Evolutionary conservation across 2,797 vertebrate genomes (phyloP).

Genomic region (Lacerta agilis): DNA sequence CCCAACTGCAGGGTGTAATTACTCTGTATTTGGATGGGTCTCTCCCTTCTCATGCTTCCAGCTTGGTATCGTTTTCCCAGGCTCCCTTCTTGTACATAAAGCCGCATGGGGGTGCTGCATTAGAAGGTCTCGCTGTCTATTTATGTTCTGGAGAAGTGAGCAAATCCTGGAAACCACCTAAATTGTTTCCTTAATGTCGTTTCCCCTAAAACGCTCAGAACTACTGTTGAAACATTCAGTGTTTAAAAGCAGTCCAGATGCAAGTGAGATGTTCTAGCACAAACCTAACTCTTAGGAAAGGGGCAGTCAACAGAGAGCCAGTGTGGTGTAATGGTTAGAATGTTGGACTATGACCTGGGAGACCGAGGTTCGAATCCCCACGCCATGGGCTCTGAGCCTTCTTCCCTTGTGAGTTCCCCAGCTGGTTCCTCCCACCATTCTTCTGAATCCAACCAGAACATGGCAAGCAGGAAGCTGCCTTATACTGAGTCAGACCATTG

Average conservation of each 20-base stretch:
- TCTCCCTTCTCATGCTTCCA: not conserved
- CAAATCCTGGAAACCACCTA: not conserved
- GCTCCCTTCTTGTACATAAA: conserved; percentile 8
- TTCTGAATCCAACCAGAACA: too few species aligned
- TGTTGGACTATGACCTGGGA: too few species aligned
- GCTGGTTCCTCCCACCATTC: not conserved
- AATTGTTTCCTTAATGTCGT: not conserved
- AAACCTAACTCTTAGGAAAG: not conserved
- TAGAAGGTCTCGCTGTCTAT: not conserved
- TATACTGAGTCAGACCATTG: too few species aligned
- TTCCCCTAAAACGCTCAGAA: not conserved
- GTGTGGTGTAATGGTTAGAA: too few species aligned
- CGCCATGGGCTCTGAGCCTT: too few species aligned
- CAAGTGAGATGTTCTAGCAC: not conserved
- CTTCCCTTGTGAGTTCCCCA: too few species aligned
- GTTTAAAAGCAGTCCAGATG: not conserved
- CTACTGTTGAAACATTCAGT: too few species aligned
- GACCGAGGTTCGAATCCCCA: too few species aligned
- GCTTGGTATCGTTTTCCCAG: conserved; percentile 2
- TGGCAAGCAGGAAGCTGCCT: too few species aligned
- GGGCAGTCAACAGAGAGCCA: not conserved
- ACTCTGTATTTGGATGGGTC: conserved; percentile 1
- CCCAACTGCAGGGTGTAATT: not conserved
- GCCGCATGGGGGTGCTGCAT: not conserved
- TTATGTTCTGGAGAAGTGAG: not conserved